These are phyloP conservation scores for Schizopygopsis malacanthus DNA, from an alignment of 2,797 vertebrate genomes.

Conservation along the genomic window DNA sequence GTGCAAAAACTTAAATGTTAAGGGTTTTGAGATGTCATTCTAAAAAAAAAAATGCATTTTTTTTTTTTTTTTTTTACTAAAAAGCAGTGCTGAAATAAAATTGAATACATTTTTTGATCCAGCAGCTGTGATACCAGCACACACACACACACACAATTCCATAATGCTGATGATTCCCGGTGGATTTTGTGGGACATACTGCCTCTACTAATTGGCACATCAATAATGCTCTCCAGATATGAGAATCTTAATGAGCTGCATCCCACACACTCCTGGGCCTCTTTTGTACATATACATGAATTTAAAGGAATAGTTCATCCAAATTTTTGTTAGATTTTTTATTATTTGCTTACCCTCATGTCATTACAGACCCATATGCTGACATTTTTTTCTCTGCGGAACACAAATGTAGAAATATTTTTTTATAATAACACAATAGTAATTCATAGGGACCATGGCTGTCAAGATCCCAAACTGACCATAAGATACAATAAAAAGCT, in stretches of 20 bases:
- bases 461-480: background rate
- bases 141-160: constrained; percentile 53
- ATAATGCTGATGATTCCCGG: constrained; percentile 77
- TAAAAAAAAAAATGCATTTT: too few species aligned
- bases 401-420: background rate
- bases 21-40: constrained; percentile 12
- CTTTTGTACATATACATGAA: constrained; percentile 19
- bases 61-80: background rate
- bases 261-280: constrained; percentile 71
- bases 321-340: too few species aligned
- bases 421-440: background rate
- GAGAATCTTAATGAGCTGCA: constrained; percentile 70
- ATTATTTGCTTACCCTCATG: constrained; percentile 16
- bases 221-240: constrained; percentile 76
- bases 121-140: constrained; percentile 10
- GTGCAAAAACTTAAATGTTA: constrained; percentile 6
- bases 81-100: background rate
- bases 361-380: background rate
- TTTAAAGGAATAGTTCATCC: constrained; percentile 24
- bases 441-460: background rate
- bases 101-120: background rate
- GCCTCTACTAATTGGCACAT: constrained; percentile 83
- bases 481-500: background rate
- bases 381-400: too few species aligned
- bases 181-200: constrained; percentile 73